phyloP scores from a whole-genome alignment of 2,888 invertebrate species.

The Leptopilina syphax region DNA sequence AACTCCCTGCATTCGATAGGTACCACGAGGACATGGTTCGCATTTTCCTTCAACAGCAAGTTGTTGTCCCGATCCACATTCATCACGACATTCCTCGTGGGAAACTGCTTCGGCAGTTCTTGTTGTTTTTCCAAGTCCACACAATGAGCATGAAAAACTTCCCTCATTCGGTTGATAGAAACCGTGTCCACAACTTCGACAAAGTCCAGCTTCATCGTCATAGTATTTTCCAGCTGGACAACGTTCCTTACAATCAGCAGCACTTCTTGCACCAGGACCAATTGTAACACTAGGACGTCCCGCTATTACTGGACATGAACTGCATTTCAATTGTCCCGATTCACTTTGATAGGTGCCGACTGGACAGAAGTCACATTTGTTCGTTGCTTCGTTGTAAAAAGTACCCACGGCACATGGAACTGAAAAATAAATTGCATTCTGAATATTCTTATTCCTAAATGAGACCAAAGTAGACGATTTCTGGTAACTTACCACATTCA shows the following conservation, averaged over 20 bases:
- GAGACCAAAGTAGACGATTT: background rate
- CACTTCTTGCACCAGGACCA: constrained; percentile 90
- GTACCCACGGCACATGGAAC: constrained; percentile 96
- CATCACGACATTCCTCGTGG: constrained; percentile 91
- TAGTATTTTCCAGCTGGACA: constrained; percentile 97
- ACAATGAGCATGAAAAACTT: constrained; percentile 91
- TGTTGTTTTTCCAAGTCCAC: constrained; percentile 94
- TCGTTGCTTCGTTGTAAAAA: constrained; percentile 86
- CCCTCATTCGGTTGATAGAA: constrained; percentile 95
- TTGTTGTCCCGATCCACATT: constrained; percentile 92
- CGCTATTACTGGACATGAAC: constrained; percentile 92
- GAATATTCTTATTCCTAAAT: background rate
- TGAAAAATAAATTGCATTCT: constrained; percentile 68
- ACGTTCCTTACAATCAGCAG: constrained; percentile 93
- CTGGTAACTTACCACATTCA: constrained; percentile 86
- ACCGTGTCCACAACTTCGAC: constrained; percentile 95
- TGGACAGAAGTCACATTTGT: constrained; percentile 90
- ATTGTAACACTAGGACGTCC: constrained; percentile 94
- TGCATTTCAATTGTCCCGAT: constrained; percentile 92
- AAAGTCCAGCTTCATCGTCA: constrained; percentile 91
- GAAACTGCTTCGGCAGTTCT: constrained; percentile 93
- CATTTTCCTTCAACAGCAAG: constrained; percentile 92
- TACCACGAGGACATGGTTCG: constrained; percentile 93
- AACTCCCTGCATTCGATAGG: constrained; percentile 90
- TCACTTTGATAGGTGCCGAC: constrained; percentile 96